Evolutionary conservation across 2,797 vertebrate species (phyloP), one percentile per base, ranked within the genome.

Genomic region (Naso thynnoides): DNA sequence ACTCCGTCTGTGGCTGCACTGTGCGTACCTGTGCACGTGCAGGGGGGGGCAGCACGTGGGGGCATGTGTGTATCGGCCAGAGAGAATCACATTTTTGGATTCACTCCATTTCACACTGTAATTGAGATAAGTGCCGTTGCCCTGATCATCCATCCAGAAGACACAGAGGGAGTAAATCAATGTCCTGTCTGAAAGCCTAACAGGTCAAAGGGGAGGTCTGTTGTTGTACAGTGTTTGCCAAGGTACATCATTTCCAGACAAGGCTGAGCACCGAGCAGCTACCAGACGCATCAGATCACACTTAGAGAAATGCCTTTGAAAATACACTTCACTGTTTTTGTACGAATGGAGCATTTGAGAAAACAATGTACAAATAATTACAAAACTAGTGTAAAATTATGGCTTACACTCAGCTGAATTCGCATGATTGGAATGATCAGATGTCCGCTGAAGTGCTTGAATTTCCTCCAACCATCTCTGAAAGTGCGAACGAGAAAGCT

Each of bases 101-200:
- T 64, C 84, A 76, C 62, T 87, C 87, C 82, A 86, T 87, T 92
- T 92, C 76, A 79, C 83, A 49, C 59, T 64, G 77, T 74, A 88
- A 91, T 86, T 78, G 78, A 88, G 77, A 79, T 79, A 81, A 89
- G 81, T 79, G 80, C 73, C 26, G 73, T 75, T 85, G 72, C 62
- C 74, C 62, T 63, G 71, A 56, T 83, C 79, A 54, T 57, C 67
- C 76, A 85, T 67, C 78, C 84, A 66, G 75, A 91, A 84, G 76
- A 72, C 71, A 71, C 55, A 76, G 53, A 78, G 66, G 50, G 71
- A 80, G 67, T 76, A 73, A 81, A 89, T 91, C 86, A 82, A 81
- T 82, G 89, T 80, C 79, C 70, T 74, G 54, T 83, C 80, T 59
- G 54, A 27, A 73, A 64, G 61, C 66, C 60, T 44, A 19, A 56